phyloP scores from a whole-genome alignment of 2,113 vertebrate species.

The Micromys minutus region DNA sequence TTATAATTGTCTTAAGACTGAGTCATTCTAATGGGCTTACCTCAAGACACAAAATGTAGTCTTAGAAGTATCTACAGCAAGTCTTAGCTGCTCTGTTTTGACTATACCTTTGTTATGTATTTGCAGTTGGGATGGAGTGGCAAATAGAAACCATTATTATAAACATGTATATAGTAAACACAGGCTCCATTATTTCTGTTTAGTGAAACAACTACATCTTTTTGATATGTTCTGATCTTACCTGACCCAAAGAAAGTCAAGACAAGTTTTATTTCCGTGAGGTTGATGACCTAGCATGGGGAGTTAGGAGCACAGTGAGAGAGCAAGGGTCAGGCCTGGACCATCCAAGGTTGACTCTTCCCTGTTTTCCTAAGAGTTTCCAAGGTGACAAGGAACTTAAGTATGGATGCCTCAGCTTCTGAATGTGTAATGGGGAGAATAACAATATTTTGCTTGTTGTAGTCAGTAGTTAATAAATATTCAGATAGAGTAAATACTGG shows the following conservation, averaged over 20 bases:
- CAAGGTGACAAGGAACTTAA: conserved; percentile 40
- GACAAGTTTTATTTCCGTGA: conserved; percentile 36
- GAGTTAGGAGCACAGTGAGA: background rate
- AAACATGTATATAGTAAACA: conserved; percentile 75
- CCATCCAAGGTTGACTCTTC: conserved; percentile 3
- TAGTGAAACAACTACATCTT: conserved; percentile 48
- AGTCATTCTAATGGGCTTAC: background rate
- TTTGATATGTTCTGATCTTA: conserved; percentile 65
- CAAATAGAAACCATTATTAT: conserved; percentile 69
- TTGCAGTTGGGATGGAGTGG: conserved; percentile 60
- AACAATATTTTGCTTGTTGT: conserved; percentile 40
- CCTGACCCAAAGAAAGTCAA: conserved; percentile 19
- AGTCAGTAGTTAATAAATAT: conserved; percentile 30
- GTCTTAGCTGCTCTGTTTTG: conserved; percentile 13
- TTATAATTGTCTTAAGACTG: background rate
- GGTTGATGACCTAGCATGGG: background rate
- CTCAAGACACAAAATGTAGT: background rate
- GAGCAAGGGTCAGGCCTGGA: background rate
- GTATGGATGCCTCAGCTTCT: conserved; percentile 17
- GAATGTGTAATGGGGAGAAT: background rate
- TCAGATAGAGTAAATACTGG: conserved; percentile 34
- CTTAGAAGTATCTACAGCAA: background rate
- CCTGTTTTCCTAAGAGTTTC: conserved; percentile 19
- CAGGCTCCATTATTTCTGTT: conserved; percentile 47
- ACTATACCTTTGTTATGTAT: conserved; percentile 36